Conservation (phyloP, 2,113 vertebrate species). For the Anser cygnoides region DNA sequence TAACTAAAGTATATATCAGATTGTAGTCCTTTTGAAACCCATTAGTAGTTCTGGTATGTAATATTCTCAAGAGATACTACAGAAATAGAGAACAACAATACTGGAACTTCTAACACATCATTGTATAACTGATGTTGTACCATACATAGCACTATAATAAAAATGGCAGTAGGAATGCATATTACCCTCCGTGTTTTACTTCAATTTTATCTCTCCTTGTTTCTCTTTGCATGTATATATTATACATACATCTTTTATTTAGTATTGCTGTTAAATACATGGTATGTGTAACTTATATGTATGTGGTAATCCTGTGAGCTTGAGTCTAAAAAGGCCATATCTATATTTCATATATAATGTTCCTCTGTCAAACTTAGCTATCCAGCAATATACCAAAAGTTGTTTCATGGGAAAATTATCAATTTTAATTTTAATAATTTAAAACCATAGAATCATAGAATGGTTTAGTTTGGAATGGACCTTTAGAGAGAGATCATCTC, state of each 20-base stretch:
- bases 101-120: background rate
- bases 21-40: background rate
- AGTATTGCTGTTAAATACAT: background rate
- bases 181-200: background rate
- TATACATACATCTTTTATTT: background rate
- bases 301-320: background rate
- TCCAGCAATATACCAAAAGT: background rate
- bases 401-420: background rate
- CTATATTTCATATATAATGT: background rate
- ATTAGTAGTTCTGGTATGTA: background rate
- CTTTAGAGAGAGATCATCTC: no score
- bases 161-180: background rate
- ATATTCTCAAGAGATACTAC: background rate
- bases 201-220: background rate
- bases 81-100: background rate
- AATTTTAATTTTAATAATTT: background rate
- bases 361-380: background rate
- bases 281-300: background rate
- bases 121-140: background rate
- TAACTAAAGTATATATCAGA: background rate
- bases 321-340: background rate
- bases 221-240: background rate
- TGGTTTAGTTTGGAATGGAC: no score
- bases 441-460: no score
- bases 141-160: accelerated